Evolutionary conservation across 1,140 invertebrate genomes (phyloP).

Genomic region (Linepithema humile): DNA sequence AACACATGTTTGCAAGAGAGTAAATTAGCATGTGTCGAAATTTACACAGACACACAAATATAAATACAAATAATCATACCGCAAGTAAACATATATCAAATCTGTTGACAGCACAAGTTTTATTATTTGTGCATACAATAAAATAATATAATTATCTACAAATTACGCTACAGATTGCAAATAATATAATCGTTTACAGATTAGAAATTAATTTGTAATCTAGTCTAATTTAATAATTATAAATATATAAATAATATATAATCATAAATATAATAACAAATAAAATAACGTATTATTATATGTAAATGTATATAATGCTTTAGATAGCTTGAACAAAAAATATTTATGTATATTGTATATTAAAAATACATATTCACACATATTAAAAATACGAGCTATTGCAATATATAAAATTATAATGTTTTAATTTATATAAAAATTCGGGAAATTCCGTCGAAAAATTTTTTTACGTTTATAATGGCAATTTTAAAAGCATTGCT

Average conservation of each 20-base stretch:
- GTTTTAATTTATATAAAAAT: constrained; percentile 54
- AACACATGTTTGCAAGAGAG: neutral
- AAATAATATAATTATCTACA: too few species aligned
- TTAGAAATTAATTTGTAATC: too few species aligned
- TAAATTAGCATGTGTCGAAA: too few species aligned
- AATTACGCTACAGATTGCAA: too few species aligned
- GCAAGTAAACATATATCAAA: too few species aligned
- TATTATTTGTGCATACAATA: too few species aligned
- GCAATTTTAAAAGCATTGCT: constrained; percentile 61
- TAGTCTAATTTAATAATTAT: too few species aligned
- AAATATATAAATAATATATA: too few species aligned
- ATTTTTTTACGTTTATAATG: constrained; percentile 71
- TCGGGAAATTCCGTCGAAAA: constrained; percentile 68
- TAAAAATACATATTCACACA: neutral
- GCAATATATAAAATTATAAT: neutral
- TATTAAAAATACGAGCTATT: neutral
- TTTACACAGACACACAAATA: too few species aligned
- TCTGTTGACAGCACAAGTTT: too few species aligned
- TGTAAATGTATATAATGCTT: neutral
- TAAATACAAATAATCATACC: too few species aligned
- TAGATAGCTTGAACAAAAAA: neutral
- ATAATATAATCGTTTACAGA: too few species aligned
- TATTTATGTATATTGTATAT: constrained; percentile 9
- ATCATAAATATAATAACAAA: neutral
- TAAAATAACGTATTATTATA: neutral